A percentile compares a stretch with the other conserved stretches of the same genome.
Conservation (phyloP, 1,140 invertebrate species). For the Calephelis virginiensis region DNA sequence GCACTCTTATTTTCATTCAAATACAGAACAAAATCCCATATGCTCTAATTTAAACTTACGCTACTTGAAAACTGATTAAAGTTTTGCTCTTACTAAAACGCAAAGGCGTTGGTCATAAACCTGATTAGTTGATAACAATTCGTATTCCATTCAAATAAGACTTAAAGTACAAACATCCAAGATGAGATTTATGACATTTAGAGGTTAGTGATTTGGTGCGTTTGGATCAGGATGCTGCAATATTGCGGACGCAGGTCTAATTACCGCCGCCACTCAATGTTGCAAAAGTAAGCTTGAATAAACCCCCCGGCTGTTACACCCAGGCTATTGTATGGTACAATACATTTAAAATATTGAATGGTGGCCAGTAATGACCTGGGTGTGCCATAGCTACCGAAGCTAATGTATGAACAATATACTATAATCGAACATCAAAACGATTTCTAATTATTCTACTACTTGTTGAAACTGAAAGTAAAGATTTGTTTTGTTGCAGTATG, state of each 20-base stretch:
- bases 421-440: slow-evolving; percentile 43
- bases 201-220: slow-evolving; percentile 37
- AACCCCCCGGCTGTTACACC: slow-evolving; percentile 68
- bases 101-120: slow-evolving; percentile 20
- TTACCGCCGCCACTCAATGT: slow-evolving; percentile 72
- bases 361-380: slow-evolving; percentile 63
- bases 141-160: slow-evolving; percentile 28
- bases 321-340: slow-evolving; percentile 64
- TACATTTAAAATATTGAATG: slow-evolving; percentile 60
- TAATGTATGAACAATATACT: slow-evolving; percentile 52
- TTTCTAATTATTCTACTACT: slow-evolving; percentile 62
- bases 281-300: slow-evolving; percentile 66
- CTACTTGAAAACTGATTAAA: slow-evolving; percentile 29
- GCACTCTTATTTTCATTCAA: slow-evolving; percentile 1
- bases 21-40: slow-evolving; percentile 31
- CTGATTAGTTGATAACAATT: slow-evolving; percentile 25
- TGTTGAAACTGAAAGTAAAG: neutral
- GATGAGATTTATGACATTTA: slow-evolving; percentile 33
- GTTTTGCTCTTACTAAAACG: slow-evolving; percentile 32
- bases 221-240: slow-evolving; percentile 76
- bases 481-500: neutral
- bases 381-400: slow-evolving; percentile 58
- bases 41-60: slow-evolving; percentile 40
- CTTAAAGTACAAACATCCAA: slow-evolving; percentile 28
- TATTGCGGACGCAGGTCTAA: slow-evolving; percentile 68